A percentile compares a stretch with the other conserved stretches of the same genome.
Evolutionary conservation across 2,888 invertebrate genomes (phyloP).

Genomic region (Pammene fasciana): DNA sequence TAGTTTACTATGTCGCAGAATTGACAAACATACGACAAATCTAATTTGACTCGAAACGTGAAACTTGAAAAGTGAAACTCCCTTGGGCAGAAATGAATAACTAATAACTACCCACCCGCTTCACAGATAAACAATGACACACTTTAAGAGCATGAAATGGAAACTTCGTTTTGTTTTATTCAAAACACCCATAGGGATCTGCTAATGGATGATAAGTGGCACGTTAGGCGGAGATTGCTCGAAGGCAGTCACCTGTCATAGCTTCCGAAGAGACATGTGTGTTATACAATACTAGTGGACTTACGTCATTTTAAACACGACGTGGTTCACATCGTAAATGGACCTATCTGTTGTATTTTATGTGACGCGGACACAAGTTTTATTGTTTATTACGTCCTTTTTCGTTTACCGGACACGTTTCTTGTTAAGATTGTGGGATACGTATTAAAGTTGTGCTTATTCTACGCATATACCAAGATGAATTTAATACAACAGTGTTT

Average conservation of each 20-base stretch:
- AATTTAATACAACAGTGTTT: neutral
- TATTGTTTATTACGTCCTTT: conserved; percentile 49
- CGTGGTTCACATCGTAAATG: conserved; percentile 1
- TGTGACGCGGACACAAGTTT: conserved; percentile 40
- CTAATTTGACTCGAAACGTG: too few species aligned
- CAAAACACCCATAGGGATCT: conserved; percentile 4
- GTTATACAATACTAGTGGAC: neutral
- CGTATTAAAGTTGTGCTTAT: neutral
- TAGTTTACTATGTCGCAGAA: too few species aligned
- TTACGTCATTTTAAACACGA: neutral
- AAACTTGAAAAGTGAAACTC: too few species aligned
- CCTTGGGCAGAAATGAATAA: too few species aligned
- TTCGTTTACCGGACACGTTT: conserved; percentile 49
- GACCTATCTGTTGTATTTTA: conserved; percentile 30
- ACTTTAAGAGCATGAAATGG: too few species aligned
- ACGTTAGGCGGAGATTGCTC: conserved; percentile 27
- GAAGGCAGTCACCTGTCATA: neutral
- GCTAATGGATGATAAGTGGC: conserved; percentile 40
- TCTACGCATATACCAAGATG: neutral
- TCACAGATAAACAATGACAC: too few species aligned
- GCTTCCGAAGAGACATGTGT: neutral
- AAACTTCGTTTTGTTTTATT: conserved; percentile 4
- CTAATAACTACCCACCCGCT: too few species aligned
- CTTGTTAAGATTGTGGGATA: conserved; percentile 10
- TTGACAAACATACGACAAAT: too few species aligned